Conservation (phyloP, 2,888 invertebrate genomes). For the Drepanosiphum platanoidis region DNA sequence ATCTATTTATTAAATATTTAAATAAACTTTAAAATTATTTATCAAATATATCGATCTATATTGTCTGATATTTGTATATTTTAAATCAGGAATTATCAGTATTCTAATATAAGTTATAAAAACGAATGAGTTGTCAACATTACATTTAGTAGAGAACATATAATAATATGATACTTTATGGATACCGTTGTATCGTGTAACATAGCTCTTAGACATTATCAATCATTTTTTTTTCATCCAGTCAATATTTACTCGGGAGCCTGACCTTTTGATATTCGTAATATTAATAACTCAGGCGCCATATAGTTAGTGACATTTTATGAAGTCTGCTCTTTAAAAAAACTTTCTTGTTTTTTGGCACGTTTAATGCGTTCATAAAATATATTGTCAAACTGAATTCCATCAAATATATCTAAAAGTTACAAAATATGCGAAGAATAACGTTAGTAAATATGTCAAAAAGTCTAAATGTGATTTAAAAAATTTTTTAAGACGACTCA, state of each 20-base stretch:
- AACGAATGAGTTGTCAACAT: constrained; percentile 45
- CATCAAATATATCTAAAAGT: constrained; percentile 22
- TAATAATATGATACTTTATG: constrained; percentile 30
- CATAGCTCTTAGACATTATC: constrained; percentile 39
- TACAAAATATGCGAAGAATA: constrained; percentile 18
- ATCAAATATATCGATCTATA: not conserved
- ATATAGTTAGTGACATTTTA: constrained; percentile 53
- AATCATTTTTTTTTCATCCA: constrained; percentile 50
- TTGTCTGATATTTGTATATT: not conserved
- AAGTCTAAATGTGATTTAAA: constrained; percentile 29
- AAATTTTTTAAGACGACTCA: not conserved
- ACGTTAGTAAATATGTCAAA: constrained; percentile 19
- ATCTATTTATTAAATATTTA: not conserved
- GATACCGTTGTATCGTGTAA: constrained; percentile 41
- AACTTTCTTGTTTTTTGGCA: constrained; percentile 40
- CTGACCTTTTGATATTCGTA: constrained; percentile 48
- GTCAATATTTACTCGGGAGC: constrained; percentile 48
- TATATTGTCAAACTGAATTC: constrained; percentile 31
- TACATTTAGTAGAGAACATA: constrained; percentile 29
- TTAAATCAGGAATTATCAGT: not conserved
- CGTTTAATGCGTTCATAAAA: constrained; percentile 40
- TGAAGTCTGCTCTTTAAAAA: constrained; percentile 39
- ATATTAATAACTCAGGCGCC: constrained; percentile 50
- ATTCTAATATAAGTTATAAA: not conserved
- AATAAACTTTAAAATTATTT: not conserved